A percentile compares a stretch with the other conserved stretches of the same genome.
These are phyloP conservation scores for Pygoscelis antarcticus DNA, from an alignment of 2,113 vertebrate species.

Conservation along the genomic window DNA sequence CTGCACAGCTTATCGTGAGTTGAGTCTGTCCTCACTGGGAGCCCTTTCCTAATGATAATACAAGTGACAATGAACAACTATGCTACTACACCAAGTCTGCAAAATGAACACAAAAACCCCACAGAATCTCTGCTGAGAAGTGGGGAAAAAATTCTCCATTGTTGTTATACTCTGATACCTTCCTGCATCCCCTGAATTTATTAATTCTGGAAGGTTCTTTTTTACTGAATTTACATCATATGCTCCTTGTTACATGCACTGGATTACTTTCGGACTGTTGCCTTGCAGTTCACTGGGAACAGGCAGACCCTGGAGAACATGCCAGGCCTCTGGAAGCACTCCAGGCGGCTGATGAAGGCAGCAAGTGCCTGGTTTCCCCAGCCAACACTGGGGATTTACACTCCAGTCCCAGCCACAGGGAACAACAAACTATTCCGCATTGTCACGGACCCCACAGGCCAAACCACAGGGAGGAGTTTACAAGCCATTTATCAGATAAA, in stretches of 20 bases:
- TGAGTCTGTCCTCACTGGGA: not conserved
- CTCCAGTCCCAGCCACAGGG: not conserved
- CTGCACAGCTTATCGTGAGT: not conserved
- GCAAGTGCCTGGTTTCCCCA: not conserved
- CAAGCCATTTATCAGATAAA: not conserved
- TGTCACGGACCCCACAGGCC: not conserved
- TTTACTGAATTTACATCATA: not conserved
- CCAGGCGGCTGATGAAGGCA: not conserved
- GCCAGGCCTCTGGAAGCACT: not conserved
- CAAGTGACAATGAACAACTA: not conserved
- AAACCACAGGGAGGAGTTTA: conserved; percentile 17
- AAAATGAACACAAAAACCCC: not conserved
- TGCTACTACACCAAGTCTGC: not conserved
- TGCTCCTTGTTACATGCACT: not conserved
- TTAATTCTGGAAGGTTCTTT: not conserved
- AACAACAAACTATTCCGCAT: not conserved
- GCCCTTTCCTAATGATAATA: not conserved
- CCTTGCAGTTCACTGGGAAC: not conserved
- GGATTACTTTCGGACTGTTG: not conserved
- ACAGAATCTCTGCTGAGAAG: not conserved
- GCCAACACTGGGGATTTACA: not conserved
- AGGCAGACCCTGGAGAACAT: not conserved
- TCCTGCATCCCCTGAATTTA: not conserved
- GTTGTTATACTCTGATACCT: not conserved
- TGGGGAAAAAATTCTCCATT: accelerated